Percentiles rank a stretch among this genome's conserved stretches.
Conservation (phyloP, 2,797 vertebrate species). For the Alectoris magna region DNA sequence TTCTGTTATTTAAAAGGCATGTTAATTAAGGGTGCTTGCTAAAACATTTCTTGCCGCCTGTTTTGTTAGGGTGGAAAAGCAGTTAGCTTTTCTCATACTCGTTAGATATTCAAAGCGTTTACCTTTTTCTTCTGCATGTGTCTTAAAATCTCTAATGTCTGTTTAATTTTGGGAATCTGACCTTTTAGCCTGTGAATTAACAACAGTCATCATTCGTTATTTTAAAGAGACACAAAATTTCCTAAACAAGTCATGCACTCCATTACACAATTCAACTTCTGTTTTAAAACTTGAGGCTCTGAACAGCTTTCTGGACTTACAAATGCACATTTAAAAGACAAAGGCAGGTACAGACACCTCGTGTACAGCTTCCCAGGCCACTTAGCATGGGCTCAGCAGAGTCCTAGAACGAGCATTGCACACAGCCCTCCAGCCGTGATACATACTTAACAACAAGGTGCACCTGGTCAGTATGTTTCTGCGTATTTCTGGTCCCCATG, state of each 20-base stretch:
- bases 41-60: conserved; percentile 64
- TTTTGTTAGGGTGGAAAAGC: conserved; percentile 60
- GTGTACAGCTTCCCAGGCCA: not conserved
- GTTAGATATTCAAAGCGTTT: conserved; percentile 70
- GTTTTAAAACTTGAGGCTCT: not conserved
- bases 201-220: conserved; percentile 67
- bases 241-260: conserved; percentile 41
- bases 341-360: not conserved
- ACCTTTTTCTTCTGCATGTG: conserved; percentile 99
- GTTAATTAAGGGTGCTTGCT: conserved; percentile 65
- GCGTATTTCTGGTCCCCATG: not conserved
- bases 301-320: not conserved
- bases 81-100: conserved; percentile 60
- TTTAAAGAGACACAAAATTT: conserved; percentile 55
- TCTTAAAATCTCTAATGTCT: conserved; percentile 97
- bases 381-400: not conserved
- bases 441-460: not conserved
- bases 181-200: conserved; percentile 89
- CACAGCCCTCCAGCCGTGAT: not conserved
- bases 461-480: fast-evolving
- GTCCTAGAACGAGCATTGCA: not conserved
- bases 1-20: conserved; percentile 51
- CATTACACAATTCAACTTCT: conserved; percentile 19
- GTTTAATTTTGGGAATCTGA: conserved; percentile 98
- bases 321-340: not conserved